These are phyloP conservation scores for Sebastes nivosus DNA, from an alignment of 2,797 vertebrate species.

Conservation along the genomic window DNA sequence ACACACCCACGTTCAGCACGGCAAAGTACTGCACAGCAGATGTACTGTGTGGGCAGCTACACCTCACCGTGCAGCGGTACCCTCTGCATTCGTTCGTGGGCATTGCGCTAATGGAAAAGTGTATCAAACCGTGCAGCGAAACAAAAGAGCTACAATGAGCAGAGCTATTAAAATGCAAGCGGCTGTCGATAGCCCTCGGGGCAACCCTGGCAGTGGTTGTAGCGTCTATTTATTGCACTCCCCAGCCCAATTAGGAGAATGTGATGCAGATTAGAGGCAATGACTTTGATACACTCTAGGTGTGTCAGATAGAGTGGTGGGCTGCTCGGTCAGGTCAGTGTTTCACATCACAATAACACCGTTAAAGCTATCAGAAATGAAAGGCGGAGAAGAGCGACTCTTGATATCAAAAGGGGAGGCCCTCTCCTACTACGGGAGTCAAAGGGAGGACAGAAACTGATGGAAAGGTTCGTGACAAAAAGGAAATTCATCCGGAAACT, in stretches of 20 bases:
- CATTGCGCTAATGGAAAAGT: constrained; percentile 43
- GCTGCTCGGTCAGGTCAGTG: background rate
- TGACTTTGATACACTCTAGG: constrained; percentile 4
- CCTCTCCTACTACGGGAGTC: background rate
- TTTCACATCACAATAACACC: background rate
- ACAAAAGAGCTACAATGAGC: constrained; percentile 46
- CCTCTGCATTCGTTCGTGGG: constrained; percentile 8
- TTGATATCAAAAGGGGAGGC: constrained; percentile 1
- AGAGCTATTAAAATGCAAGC: constrained; percentile 60
- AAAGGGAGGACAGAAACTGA: background rate
- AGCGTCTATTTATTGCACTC: constrained; percentile 48
- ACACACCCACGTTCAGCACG: constrained; percentile 11
- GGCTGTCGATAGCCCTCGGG: constrained; percentile 33
- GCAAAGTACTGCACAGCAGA: background rate
- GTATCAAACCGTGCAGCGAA: constrained; percentile 50
- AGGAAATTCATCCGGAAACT: constrained; percentile 1
- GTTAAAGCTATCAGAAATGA: background rate
- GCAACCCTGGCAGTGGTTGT: constrained; percentile 12
- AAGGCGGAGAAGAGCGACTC: background rate
- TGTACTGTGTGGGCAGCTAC: constrained; percentile 49
- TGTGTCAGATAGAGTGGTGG: background rate
- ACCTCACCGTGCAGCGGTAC: constrained; percentile 17
- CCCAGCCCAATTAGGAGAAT: constrained; percentile 47
- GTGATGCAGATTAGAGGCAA: constrained; percentile 36
- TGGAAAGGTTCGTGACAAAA: background rate